phyloP scores from a whole-genome alignment of 92 coral and sea anemone genomes.

The Parazoanthus darwini region DNA sequence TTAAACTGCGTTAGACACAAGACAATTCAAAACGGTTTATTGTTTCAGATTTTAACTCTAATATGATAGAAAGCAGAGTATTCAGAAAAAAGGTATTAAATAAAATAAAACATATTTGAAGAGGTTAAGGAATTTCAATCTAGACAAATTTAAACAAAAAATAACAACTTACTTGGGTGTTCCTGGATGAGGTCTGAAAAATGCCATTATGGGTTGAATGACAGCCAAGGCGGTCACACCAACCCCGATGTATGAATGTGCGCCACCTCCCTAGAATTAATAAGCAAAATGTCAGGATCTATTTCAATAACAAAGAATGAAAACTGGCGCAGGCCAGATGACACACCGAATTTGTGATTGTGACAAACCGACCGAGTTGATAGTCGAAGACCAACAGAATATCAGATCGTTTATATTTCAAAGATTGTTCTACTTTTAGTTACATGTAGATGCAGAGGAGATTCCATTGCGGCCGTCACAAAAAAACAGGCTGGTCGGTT shows the following conservation, averaged over 20 bases:
- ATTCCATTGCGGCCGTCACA: too few species aligned
- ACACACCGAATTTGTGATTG: not conserved
- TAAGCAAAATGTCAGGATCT: not conserved
- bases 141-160: not conserved
- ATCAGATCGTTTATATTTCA: too few species aligned
- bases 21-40: not conserved
- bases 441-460: too few species aligned
- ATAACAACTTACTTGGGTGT: conserved; percentile 29
- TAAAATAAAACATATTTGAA: too few species aligned
- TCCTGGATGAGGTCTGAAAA: conserved; percentile 41
- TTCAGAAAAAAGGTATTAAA: too few species aligned
- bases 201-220: conserved; percentile 39
- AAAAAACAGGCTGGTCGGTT: too few species aligned
- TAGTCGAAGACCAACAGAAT: too few species aligned
- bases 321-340: too few species aligned
- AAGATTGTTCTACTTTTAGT: too few species aligned
- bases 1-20: not conserved
- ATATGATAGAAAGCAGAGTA: too few species aligned
- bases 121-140: not conserved
- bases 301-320: too few species aligned
- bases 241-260: conserved; percentile 33
- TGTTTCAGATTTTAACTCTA: not conserved
- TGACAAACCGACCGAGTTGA: too few species aligned
- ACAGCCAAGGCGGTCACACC: conserved; percentile 21
- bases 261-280: conserved; percentile 19